Base-by-base conservation (phyloP, 1,140 invertebrate genomes). In the Parasteatoda tepidariorum region DNA sequence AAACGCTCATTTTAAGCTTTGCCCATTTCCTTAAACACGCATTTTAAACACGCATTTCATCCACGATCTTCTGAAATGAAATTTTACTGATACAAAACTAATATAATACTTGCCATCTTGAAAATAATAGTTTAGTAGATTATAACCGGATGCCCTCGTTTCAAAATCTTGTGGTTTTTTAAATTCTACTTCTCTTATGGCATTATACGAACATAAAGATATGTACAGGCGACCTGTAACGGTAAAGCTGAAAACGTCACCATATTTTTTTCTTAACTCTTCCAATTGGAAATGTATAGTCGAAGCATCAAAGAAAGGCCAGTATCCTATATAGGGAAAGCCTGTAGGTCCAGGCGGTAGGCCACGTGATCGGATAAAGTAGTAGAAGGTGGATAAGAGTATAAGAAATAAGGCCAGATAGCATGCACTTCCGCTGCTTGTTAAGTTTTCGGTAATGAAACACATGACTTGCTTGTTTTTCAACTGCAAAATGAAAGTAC, bases 231-330 rank as follows among this genome's bases (percentile, higher is more conserved):
- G 30, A 6, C 73, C 73, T 0, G 73, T 75, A 2, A 33, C 18
- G 3, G 22, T 62, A 24, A 75, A 75, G 15, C 73, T 75, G 57
- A 75, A 41, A 18, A 75, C 22, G 22, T 75, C 73, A 15, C 73
- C 73, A 15, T 75, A 62, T 28, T 75, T 75, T 24, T 62, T 75
- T 22, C 62, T 62, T 3, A 62, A 7, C 0, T 18, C 59, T 7
- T 75, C 55, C n/a, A 75, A 13, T n/a, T 75, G 26, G 11, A 62
- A n/a, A n/a, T 61, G 73, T 11, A 18, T 11, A 26, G 13, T n/a
- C 13, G 2, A 26, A 15, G 22, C 24, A 31, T 18, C 15, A 4
- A 75, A 7, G 34, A 75, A 75, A 4, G 73, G 73, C 57, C 33
- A 28, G n/a, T 38, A 62, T 30, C 73, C 73, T 0, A 75, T n/a